phyloP scores from a whole-genome alignment of 2,113 vertebrate species.

The Neogale vison region DNA sequence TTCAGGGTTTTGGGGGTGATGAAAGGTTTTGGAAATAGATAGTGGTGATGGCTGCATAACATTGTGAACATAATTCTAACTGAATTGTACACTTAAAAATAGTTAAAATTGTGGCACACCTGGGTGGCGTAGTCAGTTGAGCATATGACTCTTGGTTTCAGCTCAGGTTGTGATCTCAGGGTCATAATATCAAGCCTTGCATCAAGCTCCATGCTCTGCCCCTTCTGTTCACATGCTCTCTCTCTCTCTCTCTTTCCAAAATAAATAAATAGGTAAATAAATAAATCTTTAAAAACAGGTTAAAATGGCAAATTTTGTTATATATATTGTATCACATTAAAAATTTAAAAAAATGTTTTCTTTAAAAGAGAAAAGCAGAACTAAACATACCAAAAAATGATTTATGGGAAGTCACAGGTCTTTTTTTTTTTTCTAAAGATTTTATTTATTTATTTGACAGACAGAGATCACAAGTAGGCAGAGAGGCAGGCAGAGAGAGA shows the following conservation, averaged over 20 bases:
- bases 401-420: background rate
- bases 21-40: conserved; percentile 30
- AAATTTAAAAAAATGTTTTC: background rate
- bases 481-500: too few relatives aligned
- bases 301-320: conserved; percentile 17
- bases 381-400: background rate
- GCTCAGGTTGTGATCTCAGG: background rate
- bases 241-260: background rate
- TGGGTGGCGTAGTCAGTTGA: background rate
- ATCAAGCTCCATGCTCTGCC: background rate
- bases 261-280: background rate
- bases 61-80: background rate
- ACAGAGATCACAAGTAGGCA: too few relatives aligned
- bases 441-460: too few relatives aligned
- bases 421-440: too few relatives aligned
- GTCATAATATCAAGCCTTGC: background rate
- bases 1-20: conserved; percentile 47
- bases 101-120: background rate
- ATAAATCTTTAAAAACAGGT: background rate
- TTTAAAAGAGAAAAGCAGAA: conserved; percentile 36
- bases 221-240: background rate
- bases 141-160: background rate
- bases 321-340: background rate
- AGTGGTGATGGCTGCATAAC: background rate
- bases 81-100: background rate